Percentiles rank a stretch among this genome's conserved stretches.
phyloP scores from a whole-genome alignment of 2,113 vertebrate species.

The Clupea harengus region DNA sequence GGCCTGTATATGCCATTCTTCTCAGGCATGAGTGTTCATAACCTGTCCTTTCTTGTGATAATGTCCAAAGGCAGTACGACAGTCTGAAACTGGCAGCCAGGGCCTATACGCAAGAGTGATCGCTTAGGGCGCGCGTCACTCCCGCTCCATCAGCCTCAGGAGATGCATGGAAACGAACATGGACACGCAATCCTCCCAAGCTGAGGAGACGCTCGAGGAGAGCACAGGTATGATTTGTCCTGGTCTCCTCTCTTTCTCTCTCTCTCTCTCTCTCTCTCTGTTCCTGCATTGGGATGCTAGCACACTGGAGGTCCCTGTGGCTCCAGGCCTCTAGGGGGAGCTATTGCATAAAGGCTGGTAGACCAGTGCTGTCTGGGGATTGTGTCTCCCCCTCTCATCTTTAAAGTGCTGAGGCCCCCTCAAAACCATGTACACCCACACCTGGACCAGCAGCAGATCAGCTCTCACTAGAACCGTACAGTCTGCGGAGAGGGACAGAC shows the following conservation, averaged over 20 bases:
- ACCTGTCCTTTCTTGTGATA: not conserved
- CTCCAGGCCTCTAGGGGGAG: conserved; percentile 8
- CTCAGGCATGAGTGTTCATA: no score
- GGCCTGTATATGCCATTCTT: not conserved
- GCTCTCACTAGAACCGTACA: not conserved
- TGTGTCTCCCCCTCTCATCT: conserved; percentile 40
- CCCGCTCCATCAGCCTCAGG: not conserved
- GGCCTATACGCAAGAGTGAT: not conserved
- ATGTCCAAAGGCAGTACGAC: not conserved
- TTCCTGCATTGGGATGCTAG: conserved; percentile 11
- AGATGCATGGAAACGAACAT: not conserved
- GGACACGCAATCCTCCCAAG: not conserved
- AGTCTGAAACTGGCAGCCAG: not conserved
- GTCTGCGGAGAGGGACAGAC: not conserved
- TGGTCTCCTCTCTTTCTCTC: not conserved
- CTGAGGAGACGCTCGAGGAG: no score
- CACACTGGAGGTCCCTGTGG: not conserved
- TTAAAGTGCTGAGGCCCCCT: conserved; percentile 75
- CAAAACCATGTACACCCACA: not conserved
- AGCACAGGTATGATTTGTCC: not conserved
- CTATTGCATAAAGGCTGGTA: not conserved
- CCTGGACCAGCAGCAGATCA: conserved; percentile 10
- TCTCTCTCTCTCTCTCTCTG: not conserved
- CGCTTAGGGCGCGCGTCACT: not conserved
- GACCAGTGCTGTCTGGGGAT: conserved; percentile 58